These are phyloP conservation scores for Pao palembangensis DNA, from an alignment of 2,113 vertebrate species.

Conservation along the genomic window DNA sequence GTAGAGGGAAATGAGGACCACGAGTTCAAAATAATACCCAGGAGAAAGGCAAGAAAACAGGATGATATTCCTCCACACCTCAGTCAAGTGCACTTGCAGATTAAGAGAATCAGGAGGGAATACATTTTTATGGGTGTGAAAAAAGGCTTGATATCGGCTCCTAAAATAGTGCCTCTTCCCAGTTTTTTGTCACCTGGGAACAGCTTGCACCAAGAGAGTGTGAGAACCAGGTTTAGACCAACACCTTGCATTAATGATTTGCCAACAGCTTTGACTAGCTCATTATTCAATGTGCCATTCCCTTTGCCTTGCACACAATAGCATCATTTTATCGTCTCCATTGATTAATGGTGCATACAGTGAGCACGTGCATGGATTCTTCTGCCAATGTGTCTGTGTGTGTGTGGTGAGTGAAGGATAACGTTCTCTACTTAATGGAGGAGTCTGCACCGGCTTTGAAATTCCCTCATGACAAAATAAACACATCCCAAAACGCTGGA, in stretches of 20 bases:
- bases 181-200: slow-evolving; percentile 69
- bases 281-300: slow-evolving; percentile 59
- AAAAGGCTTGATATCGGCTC: slow-evolving; percentile 60
- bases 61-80: slow-evolving; percentile 45
- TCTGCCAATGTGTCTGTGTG: slow-evolving; percentile 10
- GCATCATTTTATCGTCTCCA: slow-evolving; percentile 56
- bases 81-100: slow-evolving; percentile 28
- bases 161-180: slow-evolving; percentile 67
- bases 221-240: slow-evolving; percentile 62
- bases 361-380: slow-evolving; percentile 24
- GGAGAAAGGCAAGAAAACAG: slow-evolving; percentile 14
- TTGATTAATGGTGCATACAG: slow-evolving; percentile 66
- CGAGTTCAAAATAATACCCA: slow-evolving; percentile 43
- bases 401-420: slow-evolving; percentile 46
- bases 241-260: slow-evolving; percentile 70
- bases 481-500: slow-evolving; percentile 56
- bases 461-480: slow-evolving; percentile 69
- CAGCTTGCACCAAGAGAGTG: slow-evolving; percentile 46
- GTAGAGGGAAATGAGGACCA: slow-evolving; percentile 39
- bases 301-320: slow-evolving; percentile 53
- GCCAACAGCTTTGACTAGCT: slow-evolving; percentile 66
- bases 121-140: slow-evolving; percentile 4
- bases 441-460: slow-evolving; percentile 42
- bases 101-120: slow-evolving; percentile 27
- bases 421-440: slow-evolving; percentile 45